These are phyloP conservation scores for Pseudorectes ferrugineus DNA, from an alignment of 2,113 vertebrate species.

Conservation along the genomic window DNA sequence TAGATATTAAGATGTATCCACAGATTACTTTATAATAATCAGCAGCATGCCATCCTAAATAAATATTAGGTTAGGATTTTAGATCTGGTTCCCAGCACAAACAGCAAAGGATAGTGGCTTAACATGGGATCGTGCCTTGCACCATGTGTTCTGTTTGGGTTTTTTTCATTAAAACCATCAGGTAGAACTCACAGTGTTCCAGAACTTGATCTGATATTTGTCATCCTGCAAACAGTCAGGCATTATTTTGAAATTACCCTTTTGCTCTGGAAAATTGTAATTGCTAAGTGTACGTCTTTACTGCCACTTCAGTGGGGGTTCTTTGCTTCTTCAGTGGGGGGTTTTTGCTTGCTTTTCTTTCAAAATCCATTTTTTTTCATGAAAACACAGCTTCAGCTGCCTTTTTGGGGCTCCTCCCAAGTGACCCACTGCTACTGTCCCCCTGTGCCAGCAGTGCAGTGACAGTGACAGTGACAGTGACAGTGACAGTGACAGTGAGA, in stretches of 20 bases:
- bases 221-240: background rate
- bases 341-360: background rate
- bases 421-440: background rate
- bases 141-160: accelerated
- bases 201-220: background rate
- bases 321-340: background rate
- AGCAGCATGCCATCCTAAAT: background rate
- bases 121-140: background rate
- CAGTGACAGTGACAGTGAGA: background rate
- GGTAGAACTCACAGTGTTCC: background rate
- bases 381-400: background rate
- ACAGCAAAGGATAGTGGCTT: background rate
- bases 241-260: background rate
- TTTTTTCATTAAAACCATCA: background rate
- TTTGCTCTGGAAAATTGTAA: background rate
- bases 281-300: background rate
- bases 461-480: background rate
- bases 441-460: background rate
- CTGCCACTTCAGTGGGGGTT: background rate
- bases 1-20: slow-evolving; percentile 9
- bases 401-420: background rate
- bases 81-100: background rate
- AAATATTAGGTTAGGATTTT: background rate
- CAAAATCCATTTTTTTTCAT: background rate
- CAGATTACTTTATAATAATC: slow-evolving; percentile 7